Evolutionary conservation across 2,113 vertebrate species (phyloP).

Genomic region (Otocyon megalotis): DNA sequence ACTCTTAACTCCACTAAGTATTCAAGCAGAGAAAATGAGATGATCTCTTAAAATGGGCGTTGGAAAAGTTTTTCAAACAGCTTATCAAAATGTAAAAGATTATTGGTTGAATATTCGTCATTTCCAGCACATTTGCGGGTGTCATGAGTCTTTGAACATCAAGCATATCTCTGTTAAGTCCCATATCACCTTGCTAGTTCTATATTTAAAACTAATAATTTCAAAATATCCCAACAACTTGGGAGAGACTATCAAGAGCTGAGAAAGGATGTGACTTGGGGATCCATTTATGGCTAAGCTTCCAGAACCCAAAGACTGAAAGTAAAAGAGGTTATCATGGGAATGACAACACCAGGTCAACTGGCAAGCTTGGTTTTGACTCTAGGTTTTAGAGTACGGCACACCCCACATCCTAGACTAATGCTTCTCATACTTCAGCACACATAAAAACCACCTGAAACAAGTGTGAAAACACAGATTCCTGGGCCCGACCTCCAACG

Average conservation of each 20-base stretch:
- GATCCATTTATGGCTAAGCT: background rate
- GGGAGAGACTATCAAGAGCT: background rate
- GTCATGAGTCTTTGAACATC: background rate
- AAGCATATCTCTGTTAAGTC: background rate
- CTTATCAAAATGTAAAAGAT: constrained; percentile 40
- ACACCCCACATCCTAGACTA: background rate
- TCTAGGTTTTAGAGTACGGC: background rate
- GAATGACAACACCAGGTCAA: background rate
- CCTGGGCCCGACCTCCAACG: background rate
- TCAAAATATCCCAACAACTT: background rate
- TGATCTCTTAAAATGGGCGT: background rate
- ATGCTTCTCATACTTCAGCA: background rate
- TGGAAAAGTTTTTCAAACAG: background rate
- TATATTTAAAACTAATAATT: background rate
- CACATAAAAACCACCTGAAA: background rate
- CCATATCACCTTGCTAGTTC: background rate
- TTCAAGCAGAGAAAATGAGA: background rate
- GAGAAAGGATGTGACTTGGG: background rate
- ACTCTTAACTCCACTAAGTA: background rate
- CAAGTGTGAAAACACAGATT: background rate
- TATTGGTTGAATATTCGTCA: background rate
- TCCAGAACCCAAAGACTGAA: background rate
- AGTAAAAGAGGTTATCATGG: background rate
- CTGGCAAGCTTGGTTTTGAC: background rate
- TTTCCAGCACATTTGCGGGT: background rate